Evolutionary conservation across 2,113 vertebrate genomes (phyloP).

Genomic region (Malurus alboscapulatus): DNA sequence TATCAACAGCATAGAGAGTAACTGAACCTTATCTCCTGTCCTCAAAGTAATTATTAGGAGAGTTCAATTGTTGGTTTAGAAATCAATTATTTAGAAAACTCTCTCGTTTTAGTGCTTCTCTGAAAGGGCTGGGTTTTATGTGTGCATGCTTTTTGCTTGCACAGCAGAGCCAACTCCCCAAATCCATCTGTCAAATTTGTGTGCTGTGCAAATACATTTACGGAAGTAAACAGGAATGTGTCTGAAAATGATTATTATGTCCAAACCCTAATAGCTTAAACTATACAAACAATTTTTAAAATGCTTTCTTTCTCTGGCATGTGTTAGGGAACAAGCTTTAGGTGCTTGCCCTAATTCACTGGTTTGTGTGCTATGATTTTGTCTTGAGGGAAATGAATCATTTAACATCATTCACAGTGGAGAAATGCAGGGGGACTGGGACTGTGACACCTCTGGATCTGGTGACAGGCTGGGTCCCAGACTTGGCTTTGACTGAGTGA

Average conservation of each 20-base stretch:
- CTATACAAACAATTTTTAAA: not conserved
- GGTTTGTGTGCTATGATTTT: not conserved
- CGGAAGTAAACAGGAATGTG: not conserved
- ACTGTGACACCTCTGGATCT: not conserved
- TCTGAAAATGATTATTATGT: not conserved
- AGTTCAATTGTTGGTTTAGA: slow-evolving; percentile 20
- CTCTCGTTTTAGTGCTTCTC: not conserved
- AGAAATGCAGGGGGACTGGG: not conserved
- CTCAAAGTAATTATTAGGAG: slow-evolving; percentile 35
- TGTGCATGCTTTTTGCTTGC: not conserved
- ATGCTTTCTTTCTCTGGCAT: not conserved
- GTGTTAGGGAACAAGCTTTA: not conserved
- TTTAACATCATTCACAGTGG: not conserved
- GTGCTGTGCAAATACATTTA: slow-evolving; percentile 6
- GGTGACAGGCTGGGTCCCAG: not conserved
- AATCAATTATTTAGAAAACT: slow-evolving; percentile 45
- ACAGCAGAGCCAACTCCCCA: not conserved
- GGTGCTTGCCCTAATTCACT: not conserved
- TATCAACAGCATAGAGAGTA: slow-evolving; percentile 33
- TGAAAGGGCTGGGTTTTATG: not conserved
- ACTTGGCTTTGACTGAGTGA: not conserved
- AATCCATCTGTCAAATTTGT: slow-evolving; percentile 13
- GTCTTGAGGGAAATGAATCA: not conserved
- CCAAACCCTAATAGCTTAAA: not conserved
- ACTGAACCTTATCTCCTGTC: slow-evolving; percentile 31